Percentiles rank a stretch among this genome's conserved stretches.
Evolutionary conservation across 2,797 vertebrate genomes (phyloP).

Genomic region (Carcharodon carcharias): DNA sequence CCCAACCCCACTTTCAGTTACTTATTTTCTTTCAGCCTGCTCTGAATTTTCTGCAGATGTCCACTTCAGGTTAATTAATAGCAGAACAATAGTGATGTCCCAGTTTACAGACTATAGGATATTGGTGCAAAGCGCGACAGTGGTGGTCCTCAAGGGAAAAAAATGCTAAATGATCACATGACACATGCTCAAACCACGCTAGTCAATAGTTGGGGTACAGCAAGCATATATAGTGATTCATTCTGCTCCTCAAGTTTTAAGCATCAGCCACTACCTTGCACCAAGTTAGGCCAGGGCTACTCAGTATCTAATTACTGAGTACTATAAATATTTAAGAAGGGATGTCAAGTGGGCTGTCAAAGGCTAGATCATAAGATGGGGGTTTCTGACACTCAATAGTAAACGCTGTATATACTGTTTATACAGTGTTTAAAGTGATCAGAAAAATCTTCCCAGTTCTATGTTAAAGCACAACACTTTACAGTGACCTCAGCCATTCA

Average conservation of each 20-base stretch:
- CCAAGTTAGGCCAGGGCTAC: neutral
- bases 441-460: neutral
- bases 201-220: neutral
- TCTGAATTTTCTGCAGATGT: neutral
- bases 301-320: neutral
- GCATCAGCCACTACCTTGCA: neutral
- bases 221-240: neutral
- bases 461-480: neutral
- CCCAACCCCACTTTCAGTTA: neutral
- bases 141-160: neutral
- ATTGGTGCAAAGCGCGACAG: neutral
- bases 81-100: neutral
- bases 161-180: neutral
- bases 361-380: neutral
- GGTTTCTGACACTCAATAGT: neutral
- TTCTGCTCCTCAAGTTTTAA: neutral
- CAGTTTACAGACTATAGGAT: neutral
- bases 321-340: conserved; percentile 3
- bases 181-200: neutral
- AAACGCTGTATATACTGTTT: neutral
- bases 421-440: neutral
- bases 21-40: neutral
- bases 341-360: conserved; percentile 1
- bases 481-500: neutral
- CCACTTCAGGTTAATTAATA: neutral